Evolutionary conservation across 2,797 vertebrate species (phyloP), one percentile per base, ranked within the genome.

Genomic region (Eulemur coronatus): DNA sequence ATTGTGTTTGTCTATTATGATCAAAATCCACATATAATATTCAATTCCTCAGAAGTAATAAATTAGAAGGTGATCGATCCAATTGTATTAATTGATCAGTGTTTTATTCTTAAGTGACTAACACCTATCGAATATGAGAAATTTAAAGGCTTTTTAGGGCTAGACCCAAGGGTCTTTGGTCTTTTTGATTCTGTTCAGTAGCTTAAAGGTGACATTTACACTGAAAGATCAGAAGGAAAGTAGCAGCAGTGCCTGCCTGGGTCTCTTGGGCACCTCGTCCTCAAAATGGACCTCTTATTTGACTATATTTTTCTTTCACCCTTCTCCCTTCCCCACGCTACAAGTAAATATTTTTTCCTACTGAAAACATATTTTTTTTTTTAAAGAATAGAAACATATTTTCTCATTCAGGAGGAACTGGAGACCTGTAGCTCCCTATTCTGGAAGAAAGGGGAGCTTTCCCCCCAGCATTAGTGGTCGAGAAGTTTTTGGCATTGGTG

Each of bases 91-190:
- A 69, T n/a, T 89, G 13, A 24, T 61, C 0, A 48, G 67, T 52
- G 70, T 93, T 96, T 94, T 96, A 70, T 91, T 93, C 57, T 91
- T 43, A 89, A 79, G 50, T 89, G 52, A 76, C 13, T 80, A 59
- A 84, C 33, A 79, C 26, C 43, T 82, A 92, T 3, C 88, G 78
- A 69, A 82, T 90, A 20, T 94, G 85, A 92, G 92, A 87, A 72
- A 52, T 63, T 35, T 85, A 93, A 91, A 89, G 30, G 0, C 65
- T 96, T 95, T 41, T 93, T 35, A 24, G 50, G 26, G 14, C 2
- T 93, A 41, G 41, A 92, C 43, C 38, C 30, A 79, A 33, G 30
- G n/a, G 14, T 50, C 61, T 87, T 7, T 90, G 46, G 17, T 79
- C 48, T 84, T 59, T 95, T 73, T 84, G 33, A 92, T 89, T 12